A percentile compares a stretch with the other conserved stretches of the same genome.
Conservation (phyloP, 2,113 vertebrate species). For the Isichthys henryi region DNA sequence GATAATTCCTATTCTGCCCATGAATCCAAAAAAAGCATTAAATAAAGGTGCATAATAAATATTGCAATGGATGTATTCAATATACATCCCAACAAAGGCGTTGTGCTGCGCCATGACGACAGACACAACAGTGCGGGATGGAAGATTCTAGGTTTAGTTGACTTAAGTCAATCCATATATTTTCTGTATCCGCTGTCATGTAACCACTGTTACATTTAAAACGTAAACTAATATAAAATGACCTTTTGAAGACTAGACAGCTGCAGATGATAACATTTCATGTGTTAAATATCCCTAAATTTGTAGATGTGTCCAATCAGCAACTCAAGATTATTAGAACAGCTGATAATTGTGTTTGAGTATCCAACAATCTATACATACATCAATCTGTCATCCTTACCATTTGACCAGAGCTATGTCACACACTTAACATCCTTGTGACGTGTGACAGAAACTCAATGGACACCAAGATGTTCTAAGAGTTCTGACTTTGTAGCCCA, state of each 20-base stretch:
- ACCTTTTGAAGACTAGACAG: not conserved
- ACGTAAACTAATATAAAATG: not conserved
- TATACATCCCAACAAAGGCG: not conserved
- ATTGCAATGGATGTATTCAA: not conserved
- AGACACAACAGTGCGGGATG: not conserved
- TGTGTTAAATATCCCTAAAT: not conserved
- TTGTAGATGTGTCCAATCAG: not conserved
- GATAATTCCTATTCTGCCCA: not conserved
- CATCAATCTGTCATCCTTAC: not conserved
- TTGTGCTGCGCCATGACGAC: not conserved
- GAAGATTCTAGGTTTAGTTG: not conserved
- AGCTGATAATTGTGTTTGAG: not conserved
- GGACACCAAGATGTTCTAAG: not conserved
- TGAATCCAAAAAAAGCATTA: not conserved
- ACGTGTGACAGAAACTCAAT: not conserved
- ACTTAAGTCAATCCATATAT: not conserved
- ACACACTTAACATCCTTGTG: not conserved
- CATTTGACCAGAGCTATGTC: not conserved
- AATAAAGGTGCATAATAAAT: not conserved
- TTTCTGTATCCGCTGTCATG: not conserved
- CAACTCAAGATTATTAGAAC: not conserved
- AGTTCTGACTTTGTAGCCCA: not conserved
- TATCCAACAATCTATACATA: not conserved
- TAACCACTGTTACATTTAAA: not conserved
- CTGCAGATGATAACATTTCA: not conserved